Conservation (phyloP, 1,140 invertebrate genomes). For the Habropoda laboriosa region DNA sequence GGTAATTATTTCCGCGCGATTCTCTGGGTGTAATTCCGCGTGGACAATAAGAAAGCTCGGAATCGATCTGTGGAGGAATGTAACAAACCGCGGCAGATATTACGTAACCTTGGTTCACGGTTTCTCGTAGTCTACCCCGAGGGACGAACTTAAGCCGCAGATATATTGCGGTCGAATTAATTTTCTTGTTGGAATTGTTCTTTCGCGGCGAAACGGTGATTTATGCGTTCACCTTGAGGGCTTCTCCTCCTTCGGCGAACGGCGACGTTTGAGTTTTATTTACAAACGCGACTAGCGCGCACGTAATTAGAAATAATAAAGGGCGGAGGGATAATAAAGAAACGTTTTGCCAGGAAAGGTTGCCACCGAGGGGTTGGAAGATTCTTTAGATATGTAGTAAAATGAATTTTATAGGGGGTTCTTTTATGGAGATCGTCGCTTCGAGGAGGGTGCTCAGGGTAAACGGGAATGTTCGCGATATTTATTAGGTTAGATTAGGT, state of each 20-base stretch:
- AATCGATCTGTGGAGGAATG: constrained; percentile 32
- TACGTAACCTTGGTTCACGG: constrained; percentile 2
- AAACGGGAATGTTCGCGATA: not conserved
- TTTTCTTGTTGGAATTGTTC: constrained; percentile 29
- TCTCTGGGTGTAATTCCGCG: constrained; percentile 61
- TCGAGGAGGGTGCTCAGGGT: not conserved
- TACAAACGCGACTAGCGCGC: not conserved
- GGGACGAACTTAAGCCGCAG: not conserved
- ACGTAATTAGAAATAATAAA: constrained; percentile 25
- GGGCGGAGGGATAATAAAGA: not conserved
- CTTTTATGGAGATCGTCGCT: not conserved
- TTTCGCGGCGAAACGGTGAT: constrained; percentile 11
- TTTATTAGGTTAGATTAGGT: no score
- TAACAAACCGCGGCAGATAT: constrained; percentile 28
- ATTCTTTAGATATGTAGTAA: not conserved
- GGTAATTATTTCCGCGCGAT: constrained; percentile 73
- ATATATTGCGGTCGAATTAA: constrained; percentile 39
- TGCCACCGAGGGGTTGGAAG: not conserved
- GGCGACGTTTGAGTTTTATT: not conserved
- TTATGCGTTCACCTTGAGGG: constrained; percentile 21
- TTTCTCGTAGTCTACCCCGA: no score
- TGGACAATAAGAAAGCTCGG: constrained; percentile 36
- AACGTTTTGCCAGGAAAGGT: not conserved
- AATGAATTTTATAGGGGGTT: not conserved
- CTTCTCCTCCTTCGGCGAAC: not conserved